Evolutionary conservation across 1,140 invertebrate species (phyloP), one percentile per base, ranked within the genome.

Genomic region (Hyphantria cunea): DNA sequence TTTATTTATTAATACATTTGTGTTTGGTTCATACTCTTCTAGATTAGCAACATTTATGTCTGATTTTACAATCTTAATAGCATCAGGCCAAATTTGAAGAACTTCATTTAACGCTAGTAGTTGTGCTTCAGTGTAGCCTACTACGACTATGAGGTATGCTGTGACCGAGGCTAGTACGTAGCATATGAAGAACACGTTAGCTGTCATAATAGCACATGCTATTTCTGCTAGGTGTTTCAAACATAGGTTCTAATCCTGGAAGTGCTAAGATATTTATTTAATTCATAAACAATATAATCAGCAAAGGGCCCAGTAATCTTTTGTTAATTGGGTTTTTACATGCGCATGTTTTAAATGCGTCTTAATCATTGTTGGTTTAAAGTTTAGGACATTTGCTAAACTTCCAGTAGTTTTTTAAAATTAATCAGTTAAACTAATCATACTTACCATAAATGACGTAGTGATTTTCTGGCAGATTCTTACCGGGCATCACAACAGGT

Each of bases 191-290:
- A 76, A 62, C 0, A 70, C 34, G 13, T 64, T 71, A 10, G 45
- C 32, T 0, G 41, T 9, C 8, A 39, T 58, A 0, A 73, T 0
- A 8, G 50, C 48, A 14, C 64, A 68, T 0, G 74, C 66, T 51
- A 84, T 73, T 70, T 84, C 77, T 84, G 41, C 84, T 80, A 12
- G 82, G 82, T 6, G 76, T 66, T 32, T 76, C 72, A 0, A 45
- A 63, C 64, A 76, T 78, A 15, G 84, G 84, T 41, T 84, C 76
- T 6, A 86, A 34, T n/a, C 78, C 84, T 86, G 68, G 15, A 64
- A n/a, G n/a, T n/a, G n/a, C n/a, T n/a, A n/a, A n/a, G n/a, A n/a
- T n/a, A n/a, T n/a, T n/a, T n/a, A n/a, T n/a, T n/a, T n/a, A n/a
- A n/a, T n/a, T n/a, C n/a, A n/a, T n/a, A n/a, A n/a, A n/a, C n/a